phyloP scores from a whole-genome alignment of 2,888 invertebrate genomes.

The Gonocerus acuteangulatus region DNA sequence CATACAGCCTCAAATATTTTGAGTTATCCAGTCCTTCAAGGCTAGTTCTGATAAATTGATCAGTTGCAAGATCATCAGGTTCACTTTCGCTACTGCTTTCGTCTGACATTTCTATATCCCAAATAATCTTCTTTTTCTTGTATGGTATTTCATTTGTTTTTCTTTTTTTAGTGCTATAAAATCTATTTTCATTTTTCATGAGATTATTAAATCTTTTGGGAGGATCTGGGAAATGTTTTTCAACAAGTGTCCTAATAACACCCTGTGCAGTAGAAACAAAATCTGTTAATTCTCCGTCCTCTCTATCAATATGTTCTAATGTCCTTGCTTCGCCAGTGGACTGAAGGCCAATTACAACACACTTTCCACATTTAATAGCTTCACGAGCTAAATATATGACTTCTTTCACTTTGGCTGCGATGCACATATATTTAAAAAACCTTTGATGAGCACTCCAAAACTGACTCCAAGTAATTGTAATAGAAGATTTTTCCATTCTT shows the following conservation, averaged over 20 bases:
- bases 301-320: constrained; percentile 53
- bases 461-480: constrained; percentile 93
- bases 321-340: constrained; percentile 59
- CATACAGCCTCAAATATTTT: not conserved
- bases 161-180: not conserved
- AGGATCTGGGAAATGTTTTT: constrained; percentile 97
- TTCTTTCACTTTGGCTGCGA: constrained; percentile 80
- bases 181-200: constrained; percentile 32
- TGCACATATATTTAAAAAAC: constrained; percentile 98
- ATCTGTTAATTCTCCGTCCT: constrained; percentile 54
- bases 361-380: constrained; percentile 45
- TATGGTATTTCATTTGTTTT: not conserved
- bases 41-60: not conserved
- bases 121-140: not conserved
- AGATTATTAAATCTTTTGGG: constrained; percentile 72
- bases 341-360: constrained; percentile 60
- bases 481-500: constrained; percentile 75
- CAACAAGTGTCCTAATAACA: constrained; percentile 90
- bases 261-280: constrained; percentile 60
- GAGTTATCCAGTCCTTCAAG: not conserved
- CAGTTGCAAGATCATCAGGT: not conserved
- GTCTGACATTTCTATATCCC: constrained; percentile 9
- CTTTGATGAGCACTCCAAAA: constrained; percentile 99
- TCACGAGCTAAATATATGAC: constrained; percentile 49
- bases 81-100: constrained; percentile 12